Evolutionary conservation across 2,888 invertebrate species (phyloP).

Genomic region (Cephalotes varians): DNA sequence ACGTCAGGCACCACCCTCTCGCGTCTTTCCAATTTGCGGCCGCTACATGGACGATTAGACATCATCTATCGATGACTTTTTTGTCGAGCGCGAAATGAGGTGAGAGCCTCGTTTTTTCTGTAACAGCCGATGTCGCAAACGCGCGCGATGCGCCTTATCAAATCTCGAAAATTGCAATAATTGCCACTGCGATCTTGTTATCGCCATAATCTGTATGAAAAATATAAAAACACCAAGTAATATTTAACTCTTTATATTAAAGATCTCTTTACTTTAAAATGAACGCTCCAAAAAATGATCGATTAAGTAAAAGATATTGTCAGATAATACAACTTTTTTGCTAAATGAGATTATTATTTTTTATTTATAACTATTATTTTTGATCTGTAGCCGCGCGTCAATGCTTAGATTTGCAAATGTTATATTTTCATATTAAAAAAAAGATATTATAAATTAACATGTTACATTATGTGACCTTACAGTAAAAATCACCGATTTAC

Average conservation of each 20-base stretch:
- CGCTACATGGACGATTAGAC: constrained; percentile 30
- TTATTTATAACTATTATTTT: not conserved
- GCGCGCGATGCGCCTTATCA: constrained; percentile 23
- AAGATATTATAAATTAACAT: not conserved
- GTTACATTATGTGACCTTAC: constrained; percentile 3
- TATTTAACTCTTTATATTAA: too few relatives aligned
- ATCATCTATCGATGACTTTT: constrained; percentile 37
- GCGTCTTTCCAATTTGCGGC: constrained; percentile 44
- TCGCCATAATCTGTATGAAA: not conserved
- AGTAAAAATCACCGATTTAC: constrained; percentile 14
- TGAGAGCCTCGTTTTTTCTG: constrained; percentile 36
- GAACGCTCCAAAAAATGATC: not conserved
- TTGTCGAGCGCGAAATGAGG: constrained; percentile 34
- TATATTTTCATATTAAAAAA: not conserved
- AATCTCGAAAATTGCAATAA: constrained; percentile 4
- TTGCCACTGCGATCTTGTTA: not conserved
- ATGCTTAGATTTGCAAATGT: not conserved
- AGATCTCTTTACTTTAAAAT: not conserved
- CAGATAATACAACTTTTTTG: not conserved
- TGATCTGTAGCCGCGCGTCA: too few relatives aligned
- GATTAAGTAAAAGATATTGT: not conserved
- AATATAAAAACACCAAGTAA: not conserved
- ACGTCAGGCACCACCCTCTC: constrained; percentile 53
- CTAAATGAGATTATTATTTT: constrained; percentile 4
- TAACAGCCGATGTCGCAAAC: not conserved